These are phyloP conservation scores for Daptonema setosum DNA, from an alignment of 2,888 invertebrate genomes.

Conservation along the genomic window DNA sequence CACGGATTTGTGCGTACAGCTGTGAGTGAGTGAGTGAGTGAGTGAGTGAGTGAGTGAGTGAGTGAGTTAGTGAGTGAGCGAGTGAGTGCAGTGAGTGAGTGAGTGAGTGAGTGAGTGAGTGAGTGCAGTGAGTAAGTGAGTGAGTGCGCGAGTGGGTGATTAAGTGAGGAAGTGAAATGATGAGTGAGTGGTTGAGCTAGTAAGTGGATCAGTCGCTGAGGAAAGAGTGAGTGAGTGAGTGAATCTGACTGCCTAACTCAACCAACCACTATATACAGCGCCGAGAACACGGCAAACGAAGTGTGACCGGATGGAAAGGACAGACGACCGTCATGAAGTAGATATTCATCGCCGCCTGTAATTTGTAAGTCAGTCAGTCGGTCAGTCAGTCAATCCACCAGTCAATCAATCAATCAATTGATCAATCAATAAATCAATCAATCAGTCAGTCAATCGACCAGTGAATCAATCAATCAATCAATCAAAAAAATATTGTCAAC, in stretches of 20 bases:
- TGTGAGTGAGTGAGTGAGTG: background rate
- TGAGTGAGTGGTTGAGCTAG: background rate
- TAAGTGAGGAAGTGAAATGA: no score
- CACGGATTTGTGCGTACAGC: background rate
- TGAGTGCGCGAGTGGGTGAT: no score
- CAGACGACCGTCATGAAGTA: background rate
- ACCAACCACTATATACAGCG: background rate
- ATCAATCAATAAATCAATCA: no score
- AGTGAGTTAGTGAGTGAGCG: no score
- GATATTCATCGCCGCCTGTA: background rate
- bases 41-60: background rate
- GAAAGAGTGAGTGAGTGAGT: background rate
- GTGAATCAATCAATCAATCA: no score
- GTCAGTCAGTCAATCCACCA: no score
- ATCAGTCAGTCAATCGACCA: no score
- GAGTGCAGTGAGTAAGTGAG: no score
- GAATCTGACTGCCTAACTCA: background rate
- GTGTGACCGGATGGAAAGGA: conserved; percentile 4
- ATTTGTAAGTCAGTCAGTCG: no score
- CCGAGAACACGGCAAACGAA: background rate
- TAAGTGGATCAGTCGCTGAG: background rate
- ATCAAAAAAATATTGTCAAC: no score
- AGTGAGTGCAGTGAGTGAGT: background rate
- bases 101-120: background rate
- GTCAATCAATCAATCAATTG: no score